phyloP scores from a whole-genome alignment of 2,888 invertebrate species.

The Diogma glabrata region DNA sequence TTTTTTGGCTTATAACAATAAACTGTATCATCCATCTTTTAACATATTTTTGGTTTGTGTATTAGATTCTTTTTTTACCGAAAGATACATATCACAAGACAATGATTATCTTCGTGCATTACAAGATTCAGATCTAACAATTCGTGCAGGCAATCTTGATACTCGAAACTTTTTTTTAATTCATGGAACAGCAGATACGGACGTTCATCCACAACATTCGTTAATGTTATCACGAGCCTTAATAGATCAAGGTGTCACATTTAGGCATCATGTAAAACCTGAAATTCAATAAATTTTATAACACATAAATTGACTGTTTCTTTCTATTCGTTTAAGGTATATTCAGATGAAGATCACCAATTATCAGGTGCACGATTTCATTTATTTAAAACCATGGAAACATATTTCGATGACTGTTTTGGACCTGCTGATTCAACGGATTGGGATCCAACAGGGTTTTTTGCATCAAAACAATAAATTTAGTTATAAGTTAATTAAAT shows the following conservation, averaged over 20 bases:
- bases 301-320: too few relatives aligned
- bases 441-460: constrained; percentile 50
- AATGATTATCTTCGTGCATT: constrained; percentile 57
- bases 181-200: constrained; percentile 77
- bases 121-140: constrained; percentile 65
- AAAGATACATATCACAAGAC: constrained; percentile 74
- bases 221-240: constrained; percentile 74
- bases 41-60: neutral
- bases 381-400: constrained; percentile 73
- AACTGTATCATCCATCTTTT: neutral
- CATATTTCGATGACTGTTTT: constrained; percentile 76
- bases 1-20: too few relatives aligned
- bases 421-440: constrained; percentile 57
- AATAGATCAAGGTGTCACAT: constrained; percentile 67
- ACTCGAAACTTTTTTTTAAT: constrained; percentile 52
- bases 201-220: constrained; percentile 80
- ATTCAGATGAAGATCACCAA: constrained; percentile 75
- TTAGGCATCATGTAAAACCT: constrained; percentile 63
- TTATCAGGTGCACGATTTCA: constrained; percentile 63
- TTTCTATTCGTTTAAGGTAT: constrained; percentile 47
- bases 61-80: constrained; percentile 78
- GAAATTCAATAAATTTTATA: neutral
- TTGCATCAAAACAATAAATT: constrained; percentile 35
- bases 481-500: neutral
- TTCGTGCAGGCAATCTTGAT: constrained; percentile 64